phyloP scores from a whole-genome alignment of 2,113 vertebrate genomes.

The Danionella cerebrum region DNA sequence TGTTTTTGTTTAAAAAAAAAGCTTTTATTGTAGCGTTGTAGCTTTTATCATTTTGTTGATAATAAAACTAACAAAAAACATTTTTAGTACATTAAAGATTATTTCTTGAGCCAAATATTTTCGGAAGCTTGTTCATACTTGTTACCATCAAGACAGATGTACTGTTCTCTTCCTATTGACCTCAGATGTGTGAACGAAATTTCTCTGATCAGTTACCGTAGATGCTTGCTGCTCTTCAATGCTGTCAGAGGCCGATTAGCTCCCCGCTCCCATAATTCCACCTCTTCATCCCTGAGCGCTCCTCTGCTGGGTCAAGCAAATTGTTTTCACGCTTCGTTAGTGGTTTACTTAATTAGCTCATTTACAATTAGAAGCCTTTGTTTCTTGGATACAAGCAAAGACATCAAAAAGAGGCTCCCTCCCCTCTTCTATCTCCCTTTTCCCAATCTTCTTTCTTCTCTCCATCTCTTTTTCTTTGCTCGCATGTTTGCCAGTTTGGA shows the following conservation, averaged over 20 bases:
- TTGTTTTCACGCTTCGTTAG: conserved; percentile 82
- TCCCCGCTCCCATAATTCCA: conserved; percentile 34
- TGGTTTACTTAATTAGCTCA: conserved; percentile 84
- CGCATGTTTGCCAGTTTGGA: conserved; percentile 43
- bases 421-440: conserved; percentile 22
- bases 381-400: conserved; percentile 75
- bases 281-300: conserved; percentile 11
- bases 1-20: too few relatives aligned
- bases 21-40: too few relatives aligned
- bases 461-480: conserved; percentile 22
- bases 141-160: conserved; percentile 32
- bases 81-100: too few relatives aligned
- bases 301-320: conserved; percentile 71
- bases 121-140: conserved; percentile 22
- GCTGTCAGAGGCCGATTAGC: conserved; percentile 76
- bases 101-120: conserved; percentile 27
- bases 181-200: background rate
- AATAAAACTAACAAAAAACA: too few relatives aligned
- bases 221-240: conserved; percentile 58
- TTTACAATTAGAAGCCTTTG: conserved; percentile 82
- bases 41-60: too few relatives aligned
- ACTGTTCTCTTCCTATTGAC: conserved; percentile 29
- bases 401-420: conserved; percentile 68
- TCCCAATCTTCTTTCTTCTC: conserved; percentile 38
- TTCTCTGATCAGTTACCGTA: conserved; percentile 45